Conservation (phyloP, 2,888 invertebrate species). For the Lissocephala sabroskyi region DNA sequence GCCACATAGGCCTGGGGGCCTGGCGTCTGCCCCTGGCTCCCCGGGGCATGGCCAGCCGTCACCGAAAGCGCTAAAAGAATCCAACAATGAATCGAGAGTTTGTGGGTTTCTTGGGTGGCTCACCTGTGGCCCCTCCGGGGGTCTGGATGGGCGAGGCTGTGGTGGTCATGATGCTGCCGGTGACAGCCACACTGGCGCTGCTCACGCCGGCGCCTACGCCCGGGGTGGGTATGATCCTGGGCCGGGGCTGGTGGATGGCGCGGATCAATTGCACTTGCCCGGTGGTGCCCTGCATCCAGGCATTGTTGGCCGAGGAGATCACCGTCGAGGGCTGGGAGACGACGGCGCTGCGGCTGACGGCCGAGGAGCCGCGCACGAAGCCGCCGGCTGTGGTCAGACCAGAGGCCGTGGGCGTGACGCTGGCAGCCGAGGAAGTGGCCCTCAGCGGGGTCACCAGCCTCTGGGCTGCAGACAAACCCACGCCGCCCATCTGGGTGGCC, state of each 20-base stretch:
- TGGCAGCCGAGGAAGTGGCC: conserved; percentile 58
- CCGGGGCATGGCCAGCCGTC: conserved; percentile 30
- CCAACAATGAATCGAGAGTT: too few species aligned
- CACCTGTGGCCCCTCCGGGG: conserved; percentile 39
- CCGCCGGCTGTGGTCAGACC: conserved; percentile 58
- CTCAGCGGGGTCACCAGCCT: conserved; percentile 68
- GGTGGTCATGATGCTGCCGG: conserved; percentile 36
- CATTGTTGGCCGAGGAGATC: conserved; percentile 68
- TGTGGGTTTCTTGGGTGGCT: too few species aligned
- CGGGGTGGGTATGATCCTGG: conserved; percentile 70
- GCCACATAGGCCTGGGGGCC: conserved; percentile 69
- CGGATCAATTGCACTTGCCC: conserved; percentile 71
- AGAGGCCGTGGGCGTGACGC: conserved; percentile 49
- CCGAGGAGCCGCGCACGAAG: conserved; percentile 68
- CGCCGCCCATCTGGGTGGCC: conserved; percentile 67
- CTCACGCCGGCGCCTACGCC: conserved; percentile 43
- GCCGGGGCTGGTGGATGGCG: conserved; percentile 68
- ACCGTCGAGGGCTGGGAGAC: conserved; percentile 69
- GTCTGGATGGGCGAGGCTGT: conserved; percentile 41
- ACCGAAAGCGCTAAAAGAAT: conserved; percentile 40
- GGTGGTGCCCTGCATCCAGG: conserved; percentile 69
- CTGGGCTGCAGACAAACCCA: conserved; percentile 53
- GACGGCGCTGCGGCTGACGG: conserved; percentile 26
- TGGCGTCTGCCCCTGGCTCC: conserved; percentile 32
- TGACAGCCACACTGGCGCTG: conserved; percentile 45